Base-by-base conservation (phyloP, 2,888 invertebrate genomes). In the Hybos culiciformis region DNA sequence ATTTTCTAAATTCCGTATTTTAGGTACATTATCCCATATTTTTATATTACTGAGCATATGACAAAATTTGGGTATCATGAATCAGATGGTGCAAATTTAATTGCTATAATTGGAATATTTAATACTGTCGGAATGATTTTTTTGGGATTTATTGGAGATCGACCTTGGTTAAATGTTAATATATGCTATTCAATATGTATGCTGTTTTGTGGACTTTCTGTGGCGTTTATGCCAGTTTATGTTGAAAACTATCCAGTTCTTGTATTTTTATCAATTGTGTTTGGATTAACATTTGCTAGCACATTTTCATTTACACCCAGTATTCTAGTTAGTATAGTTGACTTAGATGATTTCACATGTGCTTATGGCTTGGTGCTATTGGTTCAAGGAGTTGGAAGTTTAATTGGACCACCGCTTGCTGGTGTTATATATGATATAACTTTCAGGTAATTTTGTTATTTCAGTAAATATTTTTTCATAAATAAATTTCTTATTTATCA, bases 11-110 rank as follows among this genome's bases (percentile, higher is more conserved):
- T 19, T 17, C 12, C 34, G n/a, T n/a, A 84, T 54, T 70, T 83
- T 44, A 92, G 91, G 85, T 87, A 86, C 66, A 93, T 96, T 58
- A 86, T 94, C 45, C 92, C 93, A 12, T 96, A 96, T 68, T 86
- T 94, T 62, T 94, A 91, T 66, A 71, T 93, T 48, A 83, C 85
- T 42, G 91, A 93, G 56, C 80, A 85, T 61, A 80, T 88, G 69
- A 74, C 74, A 26, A 74, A 76, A 9, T 71, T 76, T 48, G 78
- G 78, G 2, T 84, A 82, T 53, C 72, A 70, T 3, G 80, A 83
- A 51, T 73, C 78, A 31, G 78, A 81, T 39, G 81, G 82, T 5
- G 86, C 91, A 5, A 75, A 77, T 47, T 74, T 93, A 52, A 74
- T 93, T 49, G 85, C 92, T 41, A 73, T 84, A 41, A 86, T 94